These are phyloP conservation scores for Bathynomus jamesi DNA, from an alignment of 1,140 invertebrate species.

Conservation along the genomic window DNA sequence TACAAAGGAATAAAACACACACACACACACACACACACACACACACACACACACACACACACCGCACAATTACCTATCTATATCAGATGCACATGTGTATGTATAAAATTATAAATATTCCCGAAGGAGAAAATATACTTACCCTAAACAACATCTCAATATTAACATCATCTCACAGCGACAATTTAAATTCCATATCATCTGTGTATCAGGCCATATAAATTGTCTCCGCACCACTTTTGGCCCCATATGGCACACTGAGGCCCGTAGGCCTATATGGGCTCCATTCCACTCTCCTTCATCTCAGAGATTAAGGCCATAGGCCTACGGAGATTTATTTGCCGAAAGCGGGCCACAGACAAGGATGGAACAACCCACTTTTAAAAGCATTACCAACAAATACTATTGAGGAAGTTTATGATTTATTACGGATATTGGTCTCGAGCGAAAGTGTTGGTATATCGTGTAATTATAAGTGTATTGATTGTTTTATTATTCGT, in stretches of 20 bases:
- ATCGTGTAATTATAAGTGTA: too few relatives aligned
- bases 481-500: too few relatives aligned
- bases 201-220: not conserved
- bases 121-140: not conserved
- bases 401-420: not conserved
- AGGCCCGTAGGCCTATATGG: not conserved
- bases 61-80: too few relatives aligned
- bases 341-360: not conserved
- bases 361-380: too few relatives aligned
- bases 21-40: too few relatives aligned
- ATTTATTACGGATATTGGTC: too few relatives aligned
- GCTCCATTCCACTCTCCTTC: not conserved
- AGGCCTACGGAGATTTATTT: not conserved
- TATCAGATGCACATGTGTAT: not conserved
- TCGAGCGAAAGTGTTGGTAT: too few relatives aligned
- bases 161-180: not conserved
- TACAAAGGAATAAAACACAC: too few relatives aligned
- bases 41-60: too few relatives aligned
- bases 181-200: slow-evolving; percentile 1
- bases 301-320: not conserved
- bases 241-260: not conserved
- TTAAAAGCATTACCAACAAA: not conserved
- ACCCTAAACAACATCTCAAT: not conserved
- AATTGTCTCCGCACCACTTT: not conserved
- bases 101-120: not conserved